Percentiles rank a stretch among this genome's conserved stretches.
phyloP scores from a whole-genome alignment of 2,113 vertebrate species.

The Motacilla tschutschensis region DNA sequence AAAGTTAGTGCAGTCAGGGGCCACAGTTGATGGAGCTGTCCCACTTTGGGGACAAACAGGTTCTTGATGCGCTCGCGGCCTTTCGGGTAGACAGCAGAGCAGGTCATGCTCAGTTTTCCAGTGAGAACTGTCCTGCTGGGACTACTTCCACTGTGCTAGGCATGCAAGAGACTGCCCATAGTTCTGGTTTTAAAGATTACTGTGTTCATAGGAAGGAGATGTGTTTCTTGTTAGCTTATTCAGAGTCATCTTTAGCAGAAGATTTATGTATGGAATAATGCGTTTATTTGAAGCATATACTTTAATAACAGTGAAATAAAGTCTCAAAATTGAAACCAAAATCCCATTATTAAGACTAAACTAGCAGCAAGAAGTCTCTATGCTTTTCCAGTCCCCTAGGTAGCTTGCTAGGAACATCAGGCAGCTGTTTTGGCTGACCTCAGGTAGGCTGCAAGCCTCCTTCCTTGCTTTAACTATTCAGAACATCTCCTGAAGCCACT shows the following conservation, averaged over 20 bases:
- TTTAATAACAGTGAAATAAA: not conserved
- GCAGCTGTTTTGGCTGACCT: not conserved
- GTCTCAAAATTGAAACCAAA: not conserved
- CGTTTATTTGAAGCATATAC: not conserved
- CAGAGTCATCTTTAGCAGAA: not conserved
- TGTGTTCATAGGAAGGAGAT: not conserved
- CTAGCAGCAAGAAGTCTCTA: not conserved
- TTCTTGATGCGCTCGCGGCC: not conserved
- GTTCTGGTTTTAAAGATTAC: not conserved
- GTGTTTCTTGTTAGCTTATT: not conserved
- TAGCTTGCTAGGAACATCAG: not conserved
- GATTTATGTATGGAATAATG: not conserved
- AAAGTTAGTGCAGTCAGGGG: not conserved
- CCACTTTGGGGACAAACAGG: fast-evolving
- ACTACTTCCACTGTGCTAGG: not conserved
- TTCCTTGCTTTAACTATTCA: not conserved
- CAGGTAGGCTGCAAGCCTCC: not conserved
- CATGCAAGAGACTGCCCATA: not conserved
- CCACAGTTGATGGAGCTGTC: not conserved
- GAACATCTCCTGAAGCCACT: not conserved
- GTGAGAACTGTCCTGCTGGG: not conserved
- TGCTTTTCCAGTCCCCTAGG: not conserved
- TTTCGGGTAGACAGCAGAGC: not conserved
- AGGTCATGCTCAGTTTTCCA: not conserved
- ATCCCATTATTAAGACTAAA: not conserved